Conservation (phyloP, 1,140 invertebrate genomes). For the Drusus annulatus region DNA sequence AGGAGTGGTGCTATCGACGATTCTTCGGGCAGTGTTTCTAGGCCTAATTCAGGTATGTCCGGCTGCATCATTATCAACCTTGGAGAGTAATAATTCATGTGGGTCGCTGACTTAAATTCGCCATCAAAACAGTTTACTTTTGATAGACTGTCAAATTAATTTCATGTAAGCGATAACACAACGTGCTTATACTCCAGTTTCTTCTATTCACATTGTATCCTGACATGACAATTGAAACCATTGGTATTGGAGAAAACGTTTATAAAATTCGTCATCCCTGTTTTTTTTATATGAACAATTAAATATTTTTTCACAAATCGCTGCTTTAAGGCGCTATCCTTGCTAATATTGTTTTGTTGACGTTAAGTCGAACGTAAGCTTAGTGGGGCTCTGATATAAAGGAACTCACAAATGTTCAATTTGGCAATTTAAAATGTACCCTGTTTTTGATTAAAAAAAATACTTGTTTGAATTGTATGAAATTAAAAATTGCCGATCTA, state of each 20-base stretch:
- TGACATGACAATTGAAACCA: background rate
- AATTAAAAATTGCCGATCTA: too few species aligned
- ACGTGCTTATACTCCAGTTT: background rate
- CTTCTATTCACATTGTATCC: background rate
- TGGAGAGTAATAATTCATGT: slow-evolving; percentile 40
- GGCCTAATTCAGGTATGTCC: slow-evolving; percentile 81
- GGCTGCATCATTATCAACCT: slow-evolving; percentile 55
- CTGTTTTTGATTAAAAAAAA: too few species aligned
- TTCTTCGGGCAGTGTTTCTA: slow-evolving; percentile 82
- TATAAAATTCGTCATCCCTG: background rate
- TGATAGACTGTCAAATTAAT: background rate
- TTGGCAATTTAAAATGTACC: too few species aligned
- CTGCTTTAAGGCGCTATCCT: too few species aligned
- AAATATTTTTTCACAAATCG: too few species aligned
- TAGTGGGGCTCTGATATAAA: too few species aligned
- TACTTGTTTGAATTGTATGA: too few species aligned
- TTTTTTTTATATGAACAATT: background rate
- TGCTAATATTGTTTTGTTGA: too few species aligned
- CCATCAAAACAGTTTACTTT: slow-evolving; percentile 2
- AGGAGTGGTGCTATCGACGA: slow-evolving; percentile 84
- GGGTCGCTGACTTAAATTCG: slow-evolving; percentile 34
- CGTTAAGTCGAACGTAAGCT: too few species aligned
- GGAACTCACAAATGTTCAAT: too few species aligned
- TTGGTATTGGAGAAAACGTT: background rate
- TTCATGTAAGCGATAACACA: too few species aligned